Base-by-base conservation (phyloP, 2,113 vertebrate genomes). In the Dromaius novaehollandiae region DNA sequence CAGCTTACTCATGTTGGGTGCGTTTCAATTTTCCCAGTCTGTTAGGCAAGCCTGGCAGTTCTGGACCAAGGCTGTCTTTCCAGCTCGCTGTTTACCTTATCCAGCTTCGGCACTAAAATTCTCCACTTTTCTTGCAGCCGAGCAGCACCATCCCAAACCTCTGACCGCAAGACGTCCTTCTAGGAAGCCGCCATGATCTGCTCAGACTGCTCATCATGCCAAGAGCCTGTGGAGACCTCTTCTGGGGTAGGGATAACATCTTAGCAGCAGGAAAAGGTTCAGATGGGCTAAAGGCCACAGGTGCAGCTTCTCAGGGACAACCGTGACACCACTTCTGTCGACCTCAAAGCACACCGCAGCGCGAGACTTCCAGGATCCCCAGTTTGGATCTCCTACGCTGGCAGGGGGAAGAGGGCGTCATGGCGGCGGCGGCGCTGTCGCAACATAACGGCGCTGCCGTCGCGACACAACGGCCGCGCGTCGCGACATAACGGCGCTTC, bases 81-180 rank as follows among this genome's bases (percentile, higher is more conserved):
- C 86, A 51, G 42, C 13, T 3, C 2, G 1, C 46, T 21, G 9
- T 21, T 20, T 19, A 14, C 42, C 22, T 30, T 1, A 18, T 5
- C 8, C 84, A 51, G 61, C 38, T 34, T 26, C 16, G 3, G 1
- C 55, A 50, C 10, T 60, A 11, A 13, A 48, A 44, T 42, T 3
- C 34, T 26, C 19, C 10, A 38, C 12, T 13, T 20, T 8, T 25
- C 22, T 78, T 4, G 38, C 50, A 26, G 21, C 44, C 6, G 6
- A n/a, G 14, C 58, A 15, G 44, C 46, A 2, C 7, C 2, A 19
- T 38, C 78, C 44, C 55, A 5, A 13, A 40, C 19, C 14, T 50
- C 9, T 13, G n/a, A 26, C 18, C 5, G 1, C 4, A 8, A 50
- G 51, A 11, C 3, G 4, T 28, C 24, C 7, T 40, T 16, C 13